A percentile compares a stretch with the other conserved stretches of the same genome.
Conservation (phyloP, 30 jellyfish, hydroid and myxozoan species). For the Aurelia aurita region DNA sequence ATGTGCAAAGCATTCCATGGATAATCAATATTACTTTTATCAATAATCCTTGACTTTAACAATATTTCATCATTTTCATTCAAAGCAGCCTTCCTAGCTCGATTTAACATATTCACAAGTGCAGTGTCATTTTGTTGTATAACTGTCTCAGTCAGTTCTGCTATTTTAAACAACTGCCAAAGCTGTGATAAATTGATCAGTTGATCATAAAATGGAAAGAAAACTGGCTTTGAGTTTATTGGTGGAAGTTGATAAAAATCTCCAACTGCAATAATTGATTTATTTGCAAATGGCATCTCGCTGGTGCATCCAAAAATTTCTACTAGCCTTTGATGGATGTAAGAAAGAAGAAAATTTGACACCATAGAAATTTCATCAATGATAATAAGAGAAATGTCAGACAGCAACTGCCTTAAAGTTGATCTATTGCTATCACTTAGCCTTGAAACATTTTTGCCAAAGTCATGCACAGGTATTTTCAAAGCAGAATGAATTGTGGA, state of each 20-base stretch:
- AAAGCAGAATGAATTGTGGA: slow-evolving; percentile 32
- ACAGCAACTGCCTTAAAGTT: slow-evolving; percentile 4
- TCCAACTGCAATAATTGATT: slow-evolving; percentile 6
- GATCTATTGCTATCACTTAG: not conserved
- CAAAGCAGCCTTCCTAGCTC: slow-evolving; percentile 13
- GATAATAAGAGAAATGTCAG: slow-evolving; percentile 18
- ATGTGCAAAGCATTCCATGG: slow-evolving; percentile 33
- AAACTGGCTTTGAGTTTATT: slow-evolving; percentile 25
- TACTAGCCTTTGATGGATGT: slow-evolving; percentile 30
- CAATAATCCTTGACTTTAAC: not conserved
- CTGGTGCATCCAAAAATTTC: slow-evolving; percentile 28
- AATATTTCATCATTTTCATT: not conserved
- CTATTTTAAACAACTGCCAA: slow-evolving; percentile 1
- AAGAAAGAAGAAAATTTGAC: not conserved
- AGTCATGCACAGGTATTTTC: slow-evolving; percentile 29
- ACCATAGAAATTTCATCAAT: slow-evolving; percentile 41
- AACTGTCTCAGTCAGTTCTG: slow-evolving; percentile 22
- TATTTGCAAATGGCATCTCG: not conserved
- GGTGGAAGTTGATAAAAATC: slow-evolving; percentile 33
- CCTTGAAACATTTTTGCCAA: not conserved
- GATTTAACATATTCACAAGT: slow-evolving; percentile 21
- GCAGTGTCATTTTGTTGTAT: slow-evolving; percentile 2
- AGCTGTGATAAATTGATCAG: not conserved
- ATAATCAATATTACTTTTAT: not conserved
- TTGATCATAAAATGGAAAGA: not conserved